phyloP scores from a whole-genome alignment of 2,797 vertebrate species.

The Bufotes viridis region DNA sequence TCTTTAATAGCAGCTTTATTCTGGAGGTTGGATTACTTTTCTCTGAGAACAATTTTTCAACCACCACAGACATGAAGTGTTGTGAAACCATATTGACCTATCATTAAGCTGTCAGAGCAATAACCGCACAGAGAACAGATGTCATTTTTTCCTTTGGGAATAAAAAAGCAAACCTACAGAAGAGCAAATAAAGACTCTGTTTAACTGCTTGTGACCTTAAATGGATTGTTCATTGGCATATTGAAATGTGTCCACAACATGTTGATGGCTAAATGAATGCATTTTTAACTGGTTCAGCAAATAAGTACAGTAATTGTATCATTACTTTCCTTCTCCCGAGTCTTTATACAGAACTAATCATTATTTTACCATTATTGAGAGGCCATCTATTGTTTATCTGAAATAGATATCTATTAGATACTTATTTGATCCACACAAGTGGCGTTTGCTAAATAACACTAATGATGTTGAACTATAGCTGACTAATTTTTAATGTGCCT shows the following conservation, averaged over 20 bases:
- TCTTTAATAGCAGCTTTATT: conserved; percentile 24
- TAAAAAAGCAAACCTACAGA: background rate
- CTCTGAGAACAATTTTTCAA: conserved; percentile 21
- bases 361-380: background rate
- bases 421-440: too few species aligned
- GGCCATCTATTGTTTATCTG: background rate
- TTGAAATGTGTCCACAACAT: conserved; percentile 1
- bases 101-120: conserved; percentile 48
- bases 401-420: too few species aligned
- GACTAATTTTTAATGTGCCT: too few species aligned
- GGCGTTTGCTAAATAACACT: too few species aligned
- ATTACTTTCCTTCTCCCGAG: background rate
- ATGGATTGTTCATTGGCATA: background rate
- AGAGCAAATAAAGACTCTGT: conserved; percentile 1
- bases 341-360: background rate
- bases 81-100: conserved; percentile 51
- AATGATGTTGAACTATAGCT: too few species aligned
- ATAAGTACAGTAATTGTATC: background rate
- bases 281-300: background rate
- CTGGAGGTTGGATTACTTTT: conserved; percentile 35
- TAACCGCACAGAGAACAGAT: conserved; percentile 32
- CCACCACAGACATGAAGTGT: conserved; percentile 18
- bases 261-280: background rate
- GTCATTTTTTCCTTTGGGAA: conserved; percentile 2
- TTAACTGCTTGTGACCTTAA: conserved; percentile 2